phyloP scores from a whole-genome alignment of 2,888 invertebrate genomes.

The Listrodromus nycthemerus region DNA sequence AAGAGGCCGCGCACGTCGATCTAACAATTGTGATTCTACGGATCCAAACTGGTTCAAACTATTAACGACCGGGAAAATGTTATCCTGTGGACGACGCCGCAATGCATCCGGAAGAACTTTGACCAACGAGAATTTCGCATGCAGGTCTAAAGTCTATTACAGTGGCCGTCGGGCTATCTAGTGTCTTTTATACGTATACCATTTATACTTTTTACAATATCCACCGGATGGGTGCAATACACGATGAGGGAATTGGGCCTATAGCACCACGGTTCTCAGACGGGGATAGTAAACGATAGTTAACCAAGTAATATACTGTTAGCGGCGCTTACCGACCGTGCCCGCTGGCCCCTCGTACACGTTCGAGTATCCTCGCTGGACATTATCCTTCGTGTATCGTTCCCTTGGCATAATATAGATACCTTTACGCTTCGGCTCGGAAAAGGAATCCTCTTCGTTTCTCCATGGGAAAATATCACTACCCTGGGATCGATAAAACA shows the following conservation, averaged over 20 bases:
- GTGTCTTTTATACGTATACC: slow-evolving; percentile 13
- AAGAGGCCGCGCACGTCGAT: slow-evolving; percentile 27
- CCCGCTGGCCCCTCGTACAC: slow-evolving; percentile 47
- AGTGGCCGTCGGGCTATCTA: slow-evolving; percentile 43
- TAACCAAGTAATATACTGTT: slow-evolving; percentile 69
- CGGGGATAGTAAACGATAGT: slow-evolving; percentile 70
- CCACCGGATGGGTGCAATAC: slow-evolving; percentile 42
- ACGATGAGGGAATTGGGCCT: slow-evolving; percentile 53
- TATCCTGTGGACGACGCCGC: background rate
- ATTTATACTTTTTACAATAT: slow-evolving; percentile 32
- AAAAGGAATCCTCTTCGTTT: slow-evolving; percentile 7
- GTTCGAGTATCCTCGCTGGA: slow-evolving; percentile 62
- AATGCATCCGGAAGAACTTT: background rate
- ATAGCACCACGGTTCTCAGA: slow-evolving; percentile 58
- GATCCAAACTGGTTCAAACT: background rate
- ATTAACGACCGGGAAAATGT: background rate
- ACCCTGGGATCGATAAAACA: slow-evolving; percentile 57
- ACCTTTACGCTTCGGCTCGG: slow-evolving; percentile 6
- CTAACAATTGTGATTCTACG: slow-evolving; percentile 24
- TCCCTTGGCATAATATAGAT: slow-evolving; percentile 39
- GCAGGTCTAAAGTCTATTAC: slow-evolving; percentile 18
- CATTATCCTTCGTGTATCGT: slow-evolving; percentile 64
- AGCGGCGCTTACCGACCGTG: slow-evolving; percentile 65
- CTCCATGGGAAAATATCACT: slow-evolving; percentile 52
- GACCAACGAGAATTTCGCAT: background rate